These are phyloP conservation scores for Coendou prehensilis DNA, from an alignment of 2,797 vertebrate species.

Conservation along the genomic window DNA sequence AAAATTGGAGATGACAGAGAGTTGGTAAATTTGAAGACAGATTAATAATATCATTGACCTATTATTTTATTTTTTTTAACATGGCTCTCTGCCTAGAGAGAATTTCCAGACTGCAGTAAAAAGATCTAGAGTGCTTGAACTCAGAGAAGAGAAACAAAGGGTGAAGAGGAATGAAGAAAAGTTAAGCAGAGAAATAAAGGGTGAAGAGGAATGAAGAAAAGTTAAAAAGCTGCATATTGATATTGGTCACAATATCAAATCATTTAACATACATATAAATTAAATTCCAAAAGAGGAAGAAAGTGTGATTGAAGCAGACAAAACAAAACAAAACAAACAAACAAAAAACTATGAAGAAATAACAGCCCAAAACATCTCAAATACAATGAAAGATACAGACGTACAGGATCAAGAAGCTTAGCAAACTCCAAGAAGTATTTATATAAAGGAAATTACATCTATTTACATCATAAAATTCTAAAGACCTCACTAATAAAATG, in stretches of 20 bases:
- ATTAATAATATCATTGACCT: constrained; percentile 79
- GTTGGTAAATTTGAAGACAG: constrained; percentile 70
- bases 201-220: neutral
- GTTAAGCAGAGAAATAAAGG: neutral
- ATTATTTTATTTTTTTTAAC: constrained; percentile 64
- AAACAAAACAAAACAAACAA: neutral
- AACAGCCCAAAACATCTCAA: constrained; percentile 11
- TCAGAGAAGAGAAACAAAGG: neutral
- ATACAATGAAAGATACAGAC: neutral
- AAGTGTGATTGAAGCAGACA: neutral
- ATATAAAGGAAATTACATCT: constrained; percentile 6
- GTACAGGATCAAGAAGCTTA: constrained; percentile 9
- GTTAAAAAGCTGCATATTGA: constrained; percentile 5
- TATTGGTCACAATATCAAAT: constrained; percentile 60
- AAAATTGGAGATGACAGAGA: constrained; percentile 65
- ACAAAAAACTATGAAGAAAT: neutral
- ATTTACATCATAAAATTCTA: neutral
- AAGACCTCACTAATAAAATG: neutral
- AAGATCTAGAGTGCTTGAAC: neutral
- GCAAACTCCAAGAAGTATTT: neutral
- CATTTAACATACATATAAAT: constrained; percentile 40
- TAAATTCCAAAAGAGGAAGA: constrained; percentile 42
- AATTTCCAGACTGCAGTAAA: constrained; percentile 70
- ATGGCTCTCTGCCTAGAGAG: constrained; percentile 76
- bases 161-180: neutral